Evolutionary conservation across 2,113 vertebrate species (phyloP).

Genomic region (Opisthocomus hoazin): DNA sequence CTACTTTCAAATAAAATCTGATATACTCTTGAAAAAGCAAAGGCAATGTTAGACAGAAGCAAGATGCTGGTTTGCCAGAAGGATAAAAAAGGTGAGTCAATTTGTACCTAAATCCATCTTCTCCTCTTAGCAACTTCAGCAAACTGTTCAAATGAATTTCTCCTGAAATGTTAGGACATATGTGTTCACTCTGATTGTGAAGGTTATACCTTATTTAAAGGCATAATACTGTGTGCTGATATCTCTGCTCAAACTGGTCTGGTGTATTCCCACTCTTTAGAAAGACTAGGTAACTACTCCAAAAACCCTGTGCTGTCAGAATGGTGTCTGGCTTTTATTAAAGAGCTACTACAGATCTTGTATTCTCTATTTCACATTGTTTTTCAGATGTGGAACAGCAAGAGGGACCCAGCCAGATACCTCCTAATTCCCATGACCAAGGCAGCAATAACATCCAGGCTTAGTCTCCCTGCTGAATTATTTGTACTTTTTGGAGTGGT

Average conservation of each 20-base stretch:
- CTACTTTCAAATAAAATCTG: constrained; percentile 56
- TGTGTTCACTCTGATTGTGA: neutral
- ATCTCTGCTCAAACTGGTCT: neutral
- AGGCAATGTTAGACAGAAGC: neutral
- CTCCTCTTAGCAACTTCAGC: neutral
- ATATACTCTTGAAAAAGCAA: constrained; percentile 41
- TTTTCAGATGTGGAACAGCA: neutral
- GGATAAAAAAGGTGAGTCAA: neutral
- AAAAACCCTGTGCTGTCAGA: neutral
- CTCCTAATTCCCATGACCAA: neutral
- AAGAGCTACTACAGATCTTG: neutral
- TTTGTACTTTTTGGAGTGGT: neutral
- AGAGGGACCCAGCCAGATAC: neutral
- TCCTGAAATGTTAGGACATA: constrained; percentile 11
- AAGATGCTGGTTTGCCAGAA: neutral
- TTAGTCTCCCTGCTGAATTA: neutral
- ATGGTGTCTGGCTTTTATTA: neutral
- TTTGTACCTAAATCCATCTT: neutral
- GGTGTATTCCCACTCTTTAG: neutral
- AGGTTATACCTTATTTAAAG: constrained; percentile 8
- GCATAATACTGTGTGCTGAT: neutral
- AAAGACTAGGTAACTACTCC: neutral
- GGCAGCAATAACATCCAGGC: neutral
- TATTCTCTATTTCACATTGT: neutral
- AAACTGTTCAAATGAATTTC: constrained; percentile 17